Evolutionary conservation across 2,113 vertebrate species (phyloP).

Genomic region (Laterallus jamaicensis): DNA sequence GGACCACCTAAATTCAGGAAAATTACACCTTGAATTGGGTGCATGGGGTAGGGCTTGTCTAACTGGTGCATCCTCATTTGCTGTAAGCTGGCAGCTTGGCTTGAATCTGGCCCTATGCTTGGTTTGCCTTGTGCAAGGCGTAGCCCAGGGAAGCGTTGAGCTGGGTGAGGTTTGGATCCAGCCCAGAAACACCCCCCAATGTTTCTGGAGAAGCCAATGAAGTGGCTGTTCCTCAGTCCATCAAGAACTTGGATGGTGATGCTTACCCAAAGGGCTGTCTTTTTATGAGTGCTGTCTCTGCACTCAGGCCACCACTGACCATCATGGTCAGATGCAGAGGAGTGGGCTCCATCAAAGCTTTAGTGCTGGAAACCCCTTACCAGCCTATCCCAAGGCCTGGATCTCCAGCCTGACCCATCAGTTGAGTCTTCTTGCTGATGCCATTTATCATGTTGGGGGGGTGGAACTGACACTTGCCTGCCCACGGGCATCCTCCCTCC

Average conservation of each 20-base stretch:
- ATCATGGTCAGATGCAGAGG: rapidly evolving
- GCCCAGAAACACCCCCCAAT: neutral
- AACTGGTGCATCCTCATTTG: neutral
- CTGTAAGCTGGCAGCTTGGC: neutral
- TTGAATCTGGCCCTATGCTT: rapidly evolving
- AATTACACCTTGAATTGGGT: neutral
- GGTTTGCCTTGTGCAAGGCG: neutral
- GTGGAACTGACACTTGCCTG: neutral
- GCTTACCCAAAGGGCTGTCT: neutral
- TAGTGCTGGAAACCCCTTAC: neutral
- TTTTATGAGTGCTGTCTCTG: neutral
- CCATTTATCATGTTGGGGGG: neutral
- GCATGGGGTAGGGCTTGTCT: neutral
- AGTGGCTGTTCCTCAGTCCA: neutral
- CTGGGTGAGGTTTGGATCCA: neutral
- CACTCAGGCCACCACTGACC: neutral
- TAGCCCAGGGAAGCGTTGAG: neutral
- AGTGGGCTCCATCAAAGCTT: neutral
- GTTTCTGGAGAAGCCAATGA: neutral
- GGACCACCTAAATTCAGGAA: neutral
- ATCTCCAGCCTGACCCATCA: neutral
- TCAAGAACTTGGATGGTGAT: neutral
- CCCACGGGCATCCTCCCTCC: rapidly evolving
- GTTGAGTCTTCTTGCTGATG: neutral
- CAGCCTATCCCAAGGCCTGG: neutral